Base-by-base conservation (phyloP, 2,888 invertebrate genomes). In the Folsomia candida region DNA sequence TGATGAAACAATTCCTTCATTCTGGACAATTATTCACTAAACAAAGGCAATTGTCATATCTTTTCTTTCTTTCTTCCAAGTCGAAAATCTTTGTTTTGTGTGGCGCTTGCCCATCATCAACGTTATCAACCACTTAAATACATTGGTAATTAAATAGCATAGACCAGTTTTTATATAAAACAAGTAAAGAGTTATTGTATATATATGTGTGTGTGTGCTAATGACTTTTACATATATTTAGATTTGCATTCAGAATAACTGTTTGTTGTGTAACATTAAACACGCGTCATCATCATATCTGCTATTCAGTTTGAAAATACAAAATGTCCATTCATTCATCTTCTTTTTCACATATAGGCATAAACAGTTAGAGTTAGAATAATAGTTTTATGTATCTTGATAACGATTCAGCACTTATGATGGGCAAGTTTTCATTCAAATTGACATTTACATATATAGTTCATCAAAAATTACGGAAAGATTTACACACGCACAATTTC, bases 21-120 rank as follows among this genome's bases (percentile, higher is more conserved):
- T 62, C 62, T 62, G 62, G 62, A 62, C 62, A 62, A 28, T 62
- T 62, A 62, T 28, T 28, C 62, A 62, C 62, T 62, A 62, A 26
- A 62, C 62, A 62, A 62, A 62, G 62, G 62, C 62, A 62, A 28
- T 57, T 62, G n/a, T n/a, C n/a, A n/a, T n/a, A n/a, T n/a, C n/a
- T n/a, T 59, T 25, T 59, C 59, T 59, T 27, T 27, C 59, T 59
- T 22, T 11, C 9, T 59, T 27, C 26, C 59, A 59, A 25, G 24
- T 26, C 27, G 59, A 59, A 59, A 59, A 59, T 59, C 27, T 25
- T 24, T 18, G 24, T n/a, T n/a, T n/a, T n/a, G n/a, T n/a, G 37
- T 37, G 4, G 37, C 14, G 14, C 6, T 37, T 37, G 37, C 37
- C 37, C 14, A 9, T 9, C 14, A 9, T 37, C 37, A 37, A 37